Evolutionary conservation across 2,797 vertebrate genomes (phyloP), one percentile per base, ranked within the genome.

Genomic region (Lemur catta): DNA sequence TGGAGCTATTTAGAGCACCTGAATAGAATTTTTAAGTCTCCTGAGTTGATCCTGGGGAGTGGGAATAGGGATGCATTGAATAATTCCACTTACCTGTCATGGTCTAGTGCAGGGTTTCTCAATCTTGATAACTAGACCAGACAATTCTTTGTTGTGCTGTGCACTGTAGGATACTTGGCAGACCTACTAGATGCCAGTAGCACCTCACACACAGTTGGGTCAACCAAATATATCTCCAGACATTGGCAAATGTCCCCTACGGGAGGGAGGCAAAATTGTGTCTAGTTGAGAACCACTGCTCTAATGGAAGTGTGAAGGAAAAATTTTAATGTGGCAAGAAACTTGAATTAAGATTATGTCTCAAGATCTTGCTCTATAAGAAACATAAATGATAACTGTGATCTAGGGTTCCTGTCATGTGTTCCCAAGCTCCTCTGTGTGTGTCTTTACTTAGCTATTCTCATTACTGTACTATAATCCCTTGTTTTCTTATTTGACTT

Each of bases 401-500:
- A 81, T n/a, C 84, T 69, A 72, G 15, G 12, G 20, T 30, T 1
- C 14, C 10, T 30, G 2, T 69, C 22, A 15, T 38, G 50, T 88
- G 63, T 90, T 72, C 33, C 30, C 65, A 20, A 15, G 13, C 8
- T 46, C 9, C 8, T 11, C 28, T 75, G 1, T 69, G 13, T 26
- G 5, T 24, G 14, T 43, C 35, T 48, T 87, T 61, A 20, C 74
- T 93, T 84, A 71, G 46, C 18, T 75, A 24, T 46, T 90, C 41
- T 9, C 20, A n/a, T 84, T 30, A 59, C 28, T 20, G 1, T 24
- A 41, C 63, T 15, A 1, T 24, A 59, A 82, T 76, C 24, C 28
- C 24, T 84, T 22, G 1, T 74, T 69, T 96, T 85, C 33, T 84
- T 79, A 89, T 92, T 94, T 88, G 65, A 75, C 10, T 87, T 89